Base-by-base conservation (phyloP, 2,888 invertebrate genomes). In the Psococerastis gibbosa region DNA sequence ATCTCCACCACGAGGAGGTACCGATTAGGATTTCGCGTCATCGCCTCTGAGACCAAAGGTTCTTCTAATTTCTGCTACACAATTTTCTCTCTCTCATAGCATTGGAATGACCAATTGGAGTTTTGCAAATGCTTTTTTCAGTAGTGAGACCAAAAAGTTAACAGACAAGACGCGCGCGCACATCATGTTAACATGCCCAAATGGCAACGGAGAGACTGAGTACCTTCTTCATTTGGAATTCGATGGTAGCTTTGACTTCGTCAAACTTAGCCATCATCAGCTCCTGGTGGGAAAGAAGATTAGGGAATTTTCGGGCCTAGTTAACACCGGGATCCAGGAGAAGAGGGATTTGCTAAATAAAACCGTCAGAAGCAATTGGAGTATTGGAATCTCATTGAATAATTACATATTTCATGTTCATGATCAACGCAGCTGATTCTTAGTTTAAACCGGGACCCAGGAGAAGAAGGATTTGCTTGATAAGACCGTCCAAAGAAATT, bases 61-160 rank as follows among this genome's bases (percentile, higher is more conserved):
- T n/a, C n/a, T n/a, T n/a, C n/a, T n/a, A n/a, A n/a, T n/a, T n/a
- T n/a, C n/a, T n/a, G n/a, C n/a, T n/a, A n/a, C n/a, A n/a, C n/a
- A n/a, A n/a, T n/a, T n/a, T n/a, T n/a, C n/a, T n/a, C n/a, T n/a
- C n/a, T n/a, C n/a, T n/a, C n/a, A n/a, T n/a, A n/a, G n/a, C n/a
- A n/a, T n/a, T n/a, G n/a, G n/a, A n/a, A n/a, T n/a, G n/a, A n/a
- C n/a, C n/a, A 94, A 46, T 94, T 75, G 22, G 99, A 95, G 58
- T 99, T 99, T 66, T 99, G 98, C 98, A 98, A 99, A 67, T 98
- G 97, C 66, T 99, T 99, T 73, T n/a, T 99, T 99, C 63, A 99
- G 69, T 60, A 99, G 70, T 0, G 98, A 99, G 43, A 99, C 97
- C 59, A 99, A 73, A 73, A 99, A 99, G 69, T 99, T 99, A 67